These are phyloP conservation scores for Amblyjoppa proteus DNA, from an alignment of 2,888 invertebrate genomes.

Conservation along the genomic window DNA sequence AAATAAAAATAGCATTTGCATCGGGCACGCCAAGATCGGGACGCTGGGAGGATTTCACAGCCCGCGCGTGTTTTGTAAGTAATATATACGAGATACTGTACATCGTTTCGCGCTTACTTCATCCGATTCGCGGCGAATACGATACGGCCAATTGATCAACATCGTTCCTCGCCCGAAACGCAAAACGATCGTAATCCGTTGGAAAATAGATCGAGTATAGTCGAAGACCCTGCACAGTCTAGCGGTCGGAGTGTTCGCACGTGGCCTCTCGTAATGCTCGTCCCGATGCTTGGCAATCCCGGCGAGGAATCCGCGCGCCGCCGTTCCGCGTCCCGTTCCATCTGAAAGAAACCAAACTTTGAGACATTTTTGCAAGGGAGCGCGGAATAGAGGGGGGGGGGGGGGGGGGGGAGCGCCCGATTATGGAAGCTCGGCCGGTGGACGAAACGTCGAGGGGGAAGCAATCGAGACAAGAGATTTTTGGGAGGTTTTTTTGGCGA, in stretches of 20 bases:
- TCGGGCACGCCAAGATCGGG: constrained; percentile 64
- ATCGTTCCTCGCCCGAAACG: background rate
- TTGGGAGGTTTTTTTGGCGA: constrained; percentile 57
- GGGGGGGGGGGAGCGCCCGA: background rate
- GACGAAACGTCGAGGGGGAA: constrained; percentile 12
- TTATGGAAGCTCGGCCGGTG: background rate
- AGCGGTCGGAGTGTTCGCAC: constrained; percentile 11
- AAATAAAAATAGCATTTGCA: constrained; percentile 70
- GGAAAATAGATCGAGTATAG: constrained; percentile 12
- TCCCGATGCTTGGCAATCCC: constrained; percentile 37
- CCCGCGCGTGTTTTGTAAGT: constrained; percentile 6
- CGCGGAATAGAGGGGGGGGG: background rate
- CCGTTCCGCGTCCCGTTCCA: constrained; percentile 16
- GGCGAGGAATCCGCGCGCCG: constrained; percentile 28
- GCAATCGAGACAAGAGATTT: constrained; percentile 23
- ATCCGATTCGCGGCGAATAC: constrained; percentile 5
- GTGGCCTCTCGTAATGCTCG: constrained; percentile 12
- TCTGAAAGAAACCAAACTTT: constrained; percentile 12
- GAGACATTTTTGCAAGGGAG: background rate
- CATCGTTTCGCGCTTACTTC: constrained; percentile 11
- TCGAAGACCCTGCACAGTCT: background rate
- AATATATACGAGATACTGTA: background rate
- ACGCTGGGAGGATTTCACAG: background rate
- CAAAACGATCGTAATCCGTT: constrained; percentile 6
- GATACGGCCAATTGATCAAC: constrained; percentile 2